These are phyloP conservation scores for Brachypodius melanocephalos DNA, from an alignment of 2,113 vertebrate genomes.

Conservation along the genomic window DNA sequence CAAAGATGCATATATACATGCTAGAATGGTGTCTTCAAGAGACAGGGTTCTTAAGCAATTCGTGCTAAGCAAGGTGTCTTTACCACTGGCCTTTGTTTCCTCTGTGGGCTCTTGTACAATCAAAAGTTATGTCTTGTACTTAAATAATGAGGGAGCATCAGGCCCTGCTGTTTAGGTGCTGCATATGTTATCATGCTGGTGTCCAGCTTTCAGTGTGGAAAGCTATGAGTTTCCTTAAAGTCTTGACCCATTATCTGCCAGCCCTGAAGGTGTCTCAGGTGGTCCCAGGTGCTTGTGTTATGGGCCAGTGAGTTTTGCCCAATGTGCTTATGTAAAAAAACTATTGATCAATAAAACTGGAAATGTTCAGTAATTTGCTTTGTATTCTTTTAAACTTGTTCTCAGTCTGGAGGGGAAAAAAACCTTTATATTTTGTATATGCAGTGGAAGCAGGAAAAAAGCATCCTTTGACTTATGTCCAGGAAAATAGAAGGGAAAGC, in stretches of 20 bases:
- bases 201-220: neutral
- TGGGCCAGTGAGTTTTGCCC: neutral
- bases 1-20: neutral
- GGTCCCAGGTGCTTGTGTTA: neutral
- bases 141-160: neutral
- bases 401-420: neutral
- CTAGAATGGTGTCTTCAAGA: neutral
- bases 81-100: neutral
- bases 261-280: neutral
- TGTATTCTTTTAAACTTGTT: neutral
- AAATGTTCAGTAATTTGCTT: neutral
- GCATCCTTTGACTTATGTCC: neutral
- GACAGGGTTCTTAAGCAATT: neutral
- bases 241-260: neutral
- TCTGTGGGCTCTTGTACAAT: neutral
- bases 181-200: accelerated
- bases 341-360: neutral
- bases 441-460: neutral
- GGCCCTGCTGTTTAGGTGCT: neutral
- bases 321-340: neutral
- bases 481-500: neutral
- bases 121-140: neutral
- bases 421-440: neutral
- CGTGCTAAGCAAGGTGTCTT: neutral
- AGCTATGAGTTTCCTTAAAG: neutral